Evolutionary conservation across 2,888 invertebrate genomes (phyloP), one percentile per base, ranked within the genome.

Genomic region (Apodemia hepburni): DNA sequence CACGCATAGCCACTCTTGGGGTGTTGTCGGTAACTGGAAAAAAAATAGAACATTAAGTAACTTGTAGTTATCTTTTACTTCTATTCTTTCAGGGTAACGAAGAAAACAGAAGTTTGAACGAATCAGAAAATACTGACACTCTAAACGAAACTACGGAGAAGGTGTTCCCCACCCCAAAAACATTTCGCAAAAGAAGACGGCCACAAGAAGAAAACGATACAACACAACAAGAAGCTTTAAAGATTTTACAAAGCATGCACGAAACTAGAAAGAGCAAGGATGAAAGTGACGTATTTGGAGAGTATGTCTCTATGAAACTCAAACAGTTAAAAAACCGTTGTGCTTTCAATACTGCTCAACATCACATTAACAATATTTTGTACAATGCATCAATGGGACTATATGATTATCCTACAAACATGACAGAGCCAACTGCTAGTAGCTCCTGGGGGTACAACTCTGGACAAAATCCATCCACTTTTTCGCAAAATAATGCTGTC

Each of bases 221-320:
- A 70, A 70, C 65, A 69, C 67, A 68, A 69, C 68, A 70, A 66
- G 68, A 69, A 70, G 69, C 68, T 69, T 45, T 70, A 66, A 22
- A 22, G 22, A 22, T 22, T 22, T 22, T 22, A 22, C 22, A 22
- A 22, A 42, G 42, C 5, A 59, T 45, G 59, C 22, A 59, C 42
- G 59, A 42, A 42, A 65, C 64, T 69, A 67, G 22, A 67, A 66
- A 67, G 65, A 22, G 22, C 61, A 70, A 22, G 42, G 59, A 59
- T 22, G 59, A 42, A 59, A 59, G 9, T 59, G 42, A 59, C 65
- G 68, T 66, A 68, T 54, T 59, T 59, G 64, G 67, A 70, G 66
- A 67, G 61, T 69, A 68, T 68, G 68, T 68, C 63, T 66, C 69
- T 17, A 70, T 66, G 63, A 68, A 70, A 69, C 66, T 67, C 33